Conservation (phyloP, 2,797 vertebrate genomes). For the Orestias chungarensis region DNA sequence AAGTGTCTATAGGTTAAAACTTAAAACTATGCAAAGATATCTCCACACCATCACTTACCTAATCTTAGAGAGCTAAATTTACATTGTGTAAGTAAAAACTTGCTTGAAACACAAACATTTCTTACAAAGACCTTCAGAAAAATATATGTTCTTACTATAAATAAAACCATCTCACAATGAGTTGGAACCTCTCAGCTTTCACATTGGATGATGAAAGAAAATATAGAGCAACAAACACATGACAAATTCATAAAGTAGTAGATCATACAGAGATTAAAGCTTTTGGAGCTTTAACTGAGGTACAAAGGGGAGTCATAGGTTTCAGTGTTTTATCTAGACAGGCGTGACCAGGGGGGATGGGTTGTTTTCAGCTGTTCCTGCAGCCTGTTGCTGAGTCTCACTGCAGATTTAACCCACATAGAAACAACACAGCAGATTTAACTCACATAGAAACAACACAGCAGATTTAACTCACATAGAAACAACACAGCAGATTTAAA, state of each 20-base stretch:
- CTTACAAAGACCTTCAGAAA: not conserved
- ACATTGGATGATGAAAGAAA: not conserved
- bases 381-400: conserved; percentile 51
- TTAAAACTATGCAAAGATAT: not conserved
- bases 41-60: not conserved
- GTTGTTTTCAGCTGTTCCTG: conserved; percentile 11
- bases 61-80: no score
- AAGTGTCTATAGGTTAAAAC: not conserved
- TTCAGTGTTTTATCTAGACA: conserved; percentile 13
- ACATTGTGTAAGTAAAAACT: no score
- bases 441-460: no score
- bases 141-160: conserved; percentile 9
- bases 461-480: conserved; percentile 4
- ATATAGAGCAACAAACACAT: not conserved
- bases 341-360: conserved; percentile 39
- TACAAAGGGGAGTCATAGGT: not conserved
- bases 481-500: not conserved
- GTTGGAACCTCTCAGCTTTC: not conserved
- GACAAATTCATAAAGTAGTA: not conserved
- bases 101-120: no score
- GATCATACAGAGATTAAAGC: not conserved
- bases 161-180: not conserved
- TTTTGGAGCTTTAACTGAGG: not conserved
- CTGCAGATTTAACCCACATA: conserved; percentile 8
- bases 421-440: not conserved